Evolutionary conservation across 2,888 invertebrate genomes (phyloP), one percentile per base, ranked within the genome.

Genomic region (Melieria picta): DNA sequence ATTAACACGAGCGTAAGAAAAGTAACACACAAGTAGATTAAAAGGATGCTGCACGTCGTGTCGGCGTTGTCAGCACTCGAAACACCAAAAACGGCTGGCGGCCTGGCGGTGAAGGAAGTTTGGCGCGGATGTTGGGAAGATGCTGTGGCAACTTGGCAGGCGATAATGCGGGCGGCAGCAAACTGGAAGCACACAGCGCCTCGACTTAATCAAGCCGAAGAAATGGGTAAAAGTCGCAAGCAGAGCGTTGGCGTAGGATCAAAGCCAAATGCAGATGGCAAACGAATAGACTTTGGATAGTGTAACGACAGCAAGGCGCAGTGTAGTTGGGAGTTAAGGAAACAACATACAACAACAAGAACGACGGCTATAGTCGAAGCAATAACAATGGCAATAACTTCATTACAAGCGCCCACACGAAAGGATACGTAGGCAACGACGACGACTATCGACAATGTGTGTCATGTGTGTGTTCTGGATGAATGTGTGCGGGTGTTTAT

Each of bases 401-500:
- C 67, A 64, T 56, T 56, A 70, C 13, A 4, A 52, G 52, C 13
- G 13, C 30, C 30, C 57, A 56, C 64, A 65, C 71, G 68, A 58
- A 71, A 56, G 30, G 30, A 30, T 30, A 30, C 30, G 30, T 30
- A 3, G 30, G 30, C 30, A 30, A 30, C 30, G 30, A 30, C 30
- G 30, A 30, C 30, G 30, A 30, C 30, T 30, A 30, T 30, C 30
- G 30, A 30, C 30, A 30, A 30, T 30, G 30, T 30, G 30, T 30
- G 30, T 2, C 13, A 72, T 66, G 72, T 30, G 30, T 30, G 30
- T 30, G 30, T 1, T 13, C 72, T 66, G 72, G 66, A 61, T 57
- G 74, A 64, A 69, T 73, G 65, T 52, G 45, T 10, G 61, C 13
- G 62, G 11, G 64, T 65, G 71, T 52, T n/a, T n/a, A 52, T 52